A percentile compares a stretch with the other conserved stretches of the same genome.
These are phyloP conservation scores for Heliconius hewitsoni DNA, from an alignment of 1,140 invertebrate species.

Conservation along the genomic window DNA sequence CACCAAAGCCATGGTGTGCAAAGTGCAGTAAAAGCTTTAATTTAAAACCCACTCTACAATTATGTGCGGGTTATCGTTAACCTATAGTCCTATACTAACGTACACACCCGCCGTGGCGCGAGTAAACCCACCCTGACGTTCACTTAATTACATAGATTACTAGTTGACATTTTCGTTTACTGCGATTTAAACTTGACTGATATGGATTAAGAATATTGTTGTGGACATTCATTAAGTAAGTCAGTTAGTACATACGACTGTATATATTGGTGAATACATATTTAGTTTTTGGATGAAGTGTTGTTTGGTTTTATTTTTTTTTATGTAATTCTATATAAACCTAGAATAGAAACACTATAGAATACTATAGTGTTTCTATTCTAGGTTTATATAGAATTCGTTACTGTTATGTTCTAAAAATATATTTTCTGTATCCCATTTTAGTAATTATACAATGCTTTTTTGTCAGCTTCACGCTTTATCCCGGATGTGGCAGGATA, in stretches of 20 bases:
- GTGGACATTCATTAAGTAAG: conserved; percentile 1
- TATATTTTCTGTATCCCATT: too few species aligned
- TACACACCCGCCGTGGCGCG: conserved; percentile 30
- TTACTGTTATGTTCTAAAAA: too few species aligned
- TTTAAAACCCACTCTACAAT: conserved; percentile 12
- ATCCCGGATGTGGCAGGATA: too few species aligned
- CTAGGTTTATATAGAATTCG: too few species aligned
- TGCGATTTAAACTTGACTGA: conserved; percentile 71
- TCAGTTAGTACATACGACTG: background rate
- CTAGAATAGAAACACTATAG: too few species aligned
- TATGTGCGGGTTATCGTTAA: conserved; percentile 20
- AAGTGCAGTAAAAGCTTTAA: background rate
- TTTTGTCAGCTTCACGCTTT: too few species aligned
- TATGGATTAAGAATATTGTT: conserved; percentile 61
- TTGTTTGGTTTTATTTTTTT: too few species aligned
- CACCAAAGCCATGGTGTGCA: background rate
- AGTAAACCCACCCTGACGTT: conserved; percentile 67
- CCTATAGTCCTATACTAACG: conserved; percentile 24
- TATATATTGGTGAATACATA: background rate
- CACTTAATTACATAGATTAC: conserved; percentile 80
- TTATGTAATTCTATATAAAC: too few species aligned
- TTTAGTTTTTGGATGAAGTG: too few species aligned
- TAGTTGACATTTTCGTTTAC: conserved; percentile 74
- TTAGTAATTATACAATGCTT: too few species aligned
- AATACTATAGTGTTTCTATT: too few species aligned